phyloP scores from a whole-genome alignment of 2,888 invertebrate species.

The Tribolium freemani region DNA sequence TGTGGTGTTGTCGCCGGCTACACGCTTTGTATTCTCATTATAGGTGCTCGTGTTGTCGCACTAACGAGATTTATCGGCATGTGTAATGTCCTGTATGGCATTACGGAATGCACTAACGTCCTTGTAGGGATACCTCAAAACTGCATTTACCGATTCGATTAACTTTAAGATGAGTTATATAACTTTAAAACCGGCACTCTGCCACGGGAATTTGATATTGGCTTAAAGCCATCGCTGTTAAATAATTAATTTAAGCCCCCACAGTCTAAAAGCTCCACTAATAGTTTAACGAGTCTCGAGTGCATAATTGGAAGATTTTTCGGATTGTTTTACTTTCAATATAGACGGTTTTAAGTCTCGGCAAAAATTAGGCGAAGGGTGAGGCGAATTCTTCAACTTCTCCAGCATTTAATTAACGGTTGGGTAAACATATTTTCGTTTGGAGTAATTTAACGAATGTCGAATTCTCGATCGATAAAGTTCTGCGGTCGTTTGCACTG shows the following conservation, averaged over 20 bases:
- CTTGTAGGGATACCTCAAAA: slow-evolving; percentile 19
- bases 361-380: background rate
- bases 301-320: slow-evolving; percentile 30
- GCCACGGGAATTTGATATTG: slow-evolving; percentile 30
- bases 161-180: slow-evolving; percentile 13
- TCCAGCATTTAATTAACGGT: slow-evolving; percentile 6
- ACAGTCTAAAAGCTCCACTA: slow-evolving; percentile 25
- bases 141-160: slow-evolving; percentile 24
- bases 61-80: slow-evolving; percentile 14
- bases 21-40: background rate
- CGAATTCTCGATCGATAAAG: background rate
- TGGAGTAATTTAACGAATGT: background rate
- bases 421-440: slow-evolving; percentile 1
- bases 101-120: slow-evolving; percentile 1
- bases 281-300: slow-evolving; percentile 24
- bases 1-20: background rate
- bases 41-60: background rate
- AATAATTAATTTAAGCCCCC: slow-evolving; percentile 33
- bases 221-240: slow-evolving; percentile 10
- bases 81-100: slow-evolving; percentile 4
- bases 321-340: slow-evolving; percentile 27
- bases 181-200: slow-evolving; percentile 5
- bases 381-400: background rate
- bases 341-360: slow-evolving; percentile 1
- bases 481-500: slow-evolving; percentile 1